Conservation (phyloP, 2,888 invertebrate species). For the Hydrotaea cyrtoneurina region DNA sequence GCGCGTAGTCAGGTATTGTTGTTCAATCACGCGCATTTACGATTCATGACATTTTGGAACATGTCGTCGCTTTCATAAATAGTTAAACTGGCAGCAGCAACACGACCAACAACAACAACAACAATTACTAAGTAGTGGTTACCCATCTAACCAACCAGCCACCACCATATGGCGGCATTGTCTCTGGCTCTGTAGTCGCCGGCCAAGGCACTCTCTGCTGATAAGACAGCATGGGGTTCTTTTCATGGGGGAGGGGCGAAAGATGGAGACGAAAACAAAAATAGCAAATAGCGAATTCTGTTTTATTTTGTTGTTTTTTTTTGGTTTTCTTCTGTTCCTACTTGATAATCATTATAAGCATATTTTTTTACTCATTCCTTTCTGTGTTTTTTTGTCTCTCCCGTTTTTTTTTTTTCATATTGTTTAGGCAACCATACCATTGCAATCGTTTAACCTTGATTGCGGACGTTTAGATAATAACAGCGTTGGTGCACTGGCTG, state of each 20-base stretch:
- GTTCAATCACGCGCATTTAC: conserved; percentile 68
- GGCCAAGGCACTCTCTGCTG: conserved; percentile 29
- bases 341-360: conserved; percentile 58
- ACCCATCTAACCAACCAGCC: conserved; percentile 9
- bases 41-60: conserved; percentile 66
- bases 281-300: conserved; percentile 27
- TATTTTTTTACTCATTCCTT: conserved; percentile 35
- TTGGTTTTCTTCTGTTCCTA: conserved; percentile 30
- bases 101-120: neutral
- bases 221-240: conserved; percentile 61
- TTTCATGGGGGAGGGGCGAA: conserved; percentile 51
- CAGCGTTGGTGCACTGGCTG: conserved; percentile 57
- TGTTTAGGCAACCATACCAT: conserved; percentile 80
- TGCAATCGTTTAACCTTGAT: conserved; percentile 81
- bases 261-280: conserved; percentile 38
- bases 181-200: conserved; percentile 45
- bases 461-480: conserved; percentile 75
- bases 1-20: conserved; percentile 64
- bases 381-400: neutral
- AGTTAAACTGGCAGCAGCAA: conserved; percentile 54
- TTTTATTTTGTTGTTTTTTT: neutral
- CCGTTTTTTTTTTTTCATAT: conserved; percentile 38
- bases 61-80: conserved; percentile 68
- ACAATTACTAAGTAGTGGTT: conserved; percentile 39
- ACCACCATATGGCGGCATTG: conserved; percentile 54